Evolutionary conservation across 2,797 vertebrate genomes (phyloP).

Genomic region (Platyrinchus mystaceus): DNA sequence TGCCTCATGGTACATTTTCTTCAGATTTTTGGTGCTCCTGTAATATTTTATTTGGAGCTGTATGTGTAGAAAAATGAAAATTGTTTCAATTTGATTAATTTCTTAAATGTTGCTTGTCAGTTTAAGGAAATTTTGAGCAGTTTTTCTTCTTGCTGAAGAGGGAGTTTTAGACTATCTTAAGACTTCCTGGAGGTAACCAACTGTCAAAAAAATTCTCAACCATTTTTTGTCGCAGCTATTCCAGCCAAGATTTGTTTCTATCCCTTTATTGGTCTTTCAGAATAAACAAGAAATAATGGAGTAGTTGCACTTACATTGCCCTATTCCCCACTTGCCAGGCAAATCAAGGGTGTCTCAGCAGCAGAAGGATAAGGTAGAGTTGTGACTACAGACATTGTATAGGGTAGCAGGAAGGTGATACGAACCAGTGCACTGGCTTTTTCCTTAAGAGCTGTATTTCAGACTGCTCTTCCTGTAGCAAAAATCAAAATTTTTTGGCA

Average conservation of each 20-base stretch:
- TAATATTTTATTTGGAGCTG: slow-evolving; percentile 30
- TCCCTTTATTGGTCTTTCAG: slow-evolving; percentile 30
- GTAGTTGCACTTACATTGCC: background rate
- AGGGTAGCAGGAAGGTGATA: background rate
- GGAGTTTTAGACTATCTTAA: background rate
- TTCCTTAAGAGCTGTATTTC: background rate
- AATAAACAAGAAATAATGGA: slow-evolving; percentile 34
- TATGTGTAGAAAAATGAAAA: background rate
- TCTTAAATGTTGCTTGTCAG: background rate
- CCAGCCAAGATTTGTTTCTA: slow-evolving; percentile 23
- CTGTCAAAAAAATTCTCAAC: background rate
- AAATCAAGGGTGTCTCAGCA: slow-evolving; percentile 21
- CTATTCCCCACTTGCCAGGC: slow-evolving; percentile 14
- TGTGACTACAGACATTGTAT: background rate
- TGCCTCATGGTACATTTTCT: slow-evolving; percentile 31
- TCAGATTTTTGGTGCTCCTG: background rate
- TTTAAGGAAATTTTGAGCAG: background rate
- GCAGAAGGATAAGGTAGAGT: background rate
- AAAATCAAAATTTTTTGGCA: background rate
- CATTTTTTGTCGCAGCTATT: slow-evolving; percentile 7
- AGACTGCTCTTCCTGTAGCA: background rate
- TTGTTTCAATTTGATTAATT: background rate
- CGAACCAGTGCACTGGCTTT: background rate
- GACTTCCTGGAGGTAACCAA: slow-evolving; percentile 21
- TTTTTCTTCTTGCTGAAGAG: background rate